phyloP scores from a whole-genome alignment of 2,797 vertebrate species.

The Aselliscus stoliczkanus region DNA sequence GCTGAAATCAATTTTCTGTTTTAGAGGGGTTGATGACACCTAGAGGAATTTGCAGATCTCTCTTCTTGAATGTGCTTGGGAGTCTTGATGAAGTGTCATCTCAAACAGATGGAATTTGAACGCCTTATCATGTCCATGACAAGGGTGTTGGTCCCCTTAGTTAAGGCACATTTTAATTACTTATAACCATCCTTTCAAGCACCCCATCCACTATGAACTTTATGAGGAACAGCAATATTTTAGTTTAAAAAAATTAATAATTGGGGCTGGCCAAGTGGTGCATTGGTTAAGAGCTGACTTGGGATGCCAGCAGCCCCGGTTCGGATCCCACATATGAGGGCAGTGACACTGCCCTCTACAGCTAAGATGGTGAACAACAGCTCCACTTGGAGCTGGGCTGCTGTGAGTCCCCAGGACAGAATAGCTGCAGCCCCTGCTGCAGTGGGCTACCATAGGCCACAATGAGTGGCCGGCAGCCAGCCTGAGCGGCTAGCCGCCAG shows the following conservation, averaged over 20 bases:
- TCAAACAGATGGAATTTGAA: neutral
- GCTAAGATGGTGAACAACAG: no score
- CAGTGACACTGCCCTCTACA: no score
- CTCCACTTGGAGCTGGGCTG: no score
- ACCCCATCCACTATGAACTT: neutral
- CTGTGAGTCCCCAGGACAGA: no score
- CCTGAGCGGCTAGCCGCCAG: no score
- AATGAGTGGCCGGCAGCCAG: no score
- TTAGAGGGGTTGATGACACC: conserved; percentile 64
- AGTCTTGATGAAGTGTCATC: neutral
- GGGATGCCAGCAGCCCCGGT: no score
- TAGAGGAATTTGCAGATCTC: conserved; percentile 66
- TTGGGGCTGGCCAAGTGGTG: no score
- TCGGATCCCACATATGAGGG: no score
- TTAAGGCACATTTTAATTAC: neutral
- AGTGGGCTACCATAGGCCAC: no score
- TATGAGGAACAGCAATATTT: neutral
- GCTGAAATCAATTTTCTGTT: conserved; percentile 77
- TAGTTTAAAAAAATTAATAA: neutral
- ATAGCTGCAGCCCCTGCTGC: no score
- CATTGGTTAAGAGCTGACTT: no score
- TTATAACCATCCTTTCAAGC: neutral
- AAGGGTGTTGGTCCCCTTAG: neutral
- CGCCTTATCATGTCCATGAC: neutral
- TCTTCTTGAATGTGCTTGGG: conserved; percentile 52